phyloP scores from a whole-genome alignment of 2,888 invertebrate species.

The Cetonia aurata region DNA sequence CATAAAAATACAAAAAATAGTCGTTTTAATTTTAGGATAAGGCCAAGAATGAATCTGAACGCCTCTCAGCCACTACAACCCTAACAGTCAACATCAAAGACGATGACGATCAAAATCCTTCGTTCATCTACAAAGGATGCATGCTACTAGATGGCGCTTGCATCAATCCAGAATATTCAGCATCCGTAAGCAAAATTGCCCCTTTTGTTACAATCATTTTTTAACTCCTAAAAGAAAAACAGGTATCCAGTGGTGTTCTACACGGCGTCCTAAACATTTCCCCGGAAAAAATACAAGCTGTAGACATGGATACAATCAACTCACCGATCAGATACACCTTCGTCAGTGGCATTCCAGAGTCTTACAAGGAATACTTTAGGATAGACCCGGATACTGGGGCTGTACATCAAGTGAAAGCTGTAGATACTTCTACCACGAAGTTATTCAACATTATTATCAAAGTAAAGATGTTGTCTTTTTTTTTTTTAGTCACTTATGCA shows the following conservation, averaged over 20 bases:
- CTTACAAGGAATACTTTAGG: constrained; percentile 84
- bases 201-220: neutral
- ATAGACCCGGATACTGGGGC: constrained; percentile 86
- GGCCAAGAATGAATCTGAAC: constrained; percentile 80
- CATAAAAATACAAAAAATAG: too few species aligned
- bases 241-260: constrained; percentile 86
- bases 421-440: constrained; percentile 83
- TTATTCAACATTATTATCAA: constrained; percentile 85
- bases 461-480: too few species aligned
- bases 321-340: constrained; percentile 86
- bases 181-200: constrained; percentile 74
- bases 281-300: constrained; percentile 91
- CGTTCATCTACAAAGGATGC: constrained; percentile 91
- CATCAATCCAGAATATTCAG: constrained; percentile 88
- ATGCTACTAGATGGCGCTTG: constrained; percentile 85
- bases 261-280: constrained; percentile 86
- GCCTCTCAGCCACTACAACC: constrained; percentile 87
- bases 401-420: constrained; percentile 83
- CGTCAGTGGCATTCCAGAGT: constrained; percentile 82
- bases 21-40: constrained; percentile 76
- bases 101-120: constrained; percentile 92
- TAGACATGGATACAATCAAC: constrained; percentile 90
- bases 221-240: neutral
- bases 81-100: constrained; percentile 88
- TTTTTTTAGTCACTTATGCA: too few species aligned